phyloP scores from a whole-genome alignment of 2,888 invertebrate species.

The Cephus runcator region DNA sequence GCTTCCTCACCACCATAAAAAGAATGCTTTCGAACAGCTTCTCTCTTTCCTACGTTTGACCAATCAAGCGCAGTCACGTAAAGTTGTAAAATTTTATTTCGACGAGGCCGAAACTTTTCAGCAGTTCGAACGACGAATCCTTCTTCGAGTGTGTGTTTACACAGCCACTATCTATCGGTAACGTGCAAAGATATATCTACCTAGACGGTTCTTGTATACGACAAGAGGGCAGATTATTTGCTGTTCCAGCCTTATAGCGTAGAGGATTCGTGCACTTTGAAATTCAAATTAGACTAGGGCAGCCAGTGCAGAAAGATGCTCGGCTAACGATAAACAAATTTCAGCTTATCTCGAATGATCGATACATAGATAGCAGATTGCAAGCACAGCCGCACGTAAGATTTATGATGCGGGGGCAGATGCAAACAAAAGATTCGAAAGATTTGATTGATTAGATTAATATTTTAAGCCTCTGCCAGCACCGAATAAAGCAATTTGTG shows the following conservation, averaged over 20 bases:
- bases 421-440: background rate
- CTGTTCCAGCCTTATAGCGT: background rate
- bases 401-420: background rate
- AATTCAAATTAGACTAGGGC: background rate
- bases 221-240: background rate
- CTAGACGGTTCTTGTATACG: background rate
- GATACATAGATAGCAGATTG: background rate
- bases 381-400: background rate
- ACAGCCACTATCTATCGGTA: background rate
- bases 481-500: background rate
- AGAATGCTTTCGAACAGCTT: background rate
- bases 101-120: background rate
- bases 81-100: background rate
- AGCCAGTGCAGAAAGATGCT: background rate
- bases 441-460: background rate
- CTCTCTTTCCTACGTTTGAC: background rate
- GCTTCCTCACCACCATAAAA: background rate
- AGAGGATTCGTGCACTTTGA: background rate
- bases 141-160: background rate
- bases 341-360: background rate
- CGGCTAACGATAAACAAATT: background rate
- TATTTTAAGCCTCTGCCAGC: background rate
- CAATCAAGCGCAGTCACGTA: background rate
- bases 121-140: background rate
- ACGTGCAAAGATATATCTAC: background rate